Conservation (phyloP, 1,140 invertebrate species). For the Lucilia cuprina region DNA sequence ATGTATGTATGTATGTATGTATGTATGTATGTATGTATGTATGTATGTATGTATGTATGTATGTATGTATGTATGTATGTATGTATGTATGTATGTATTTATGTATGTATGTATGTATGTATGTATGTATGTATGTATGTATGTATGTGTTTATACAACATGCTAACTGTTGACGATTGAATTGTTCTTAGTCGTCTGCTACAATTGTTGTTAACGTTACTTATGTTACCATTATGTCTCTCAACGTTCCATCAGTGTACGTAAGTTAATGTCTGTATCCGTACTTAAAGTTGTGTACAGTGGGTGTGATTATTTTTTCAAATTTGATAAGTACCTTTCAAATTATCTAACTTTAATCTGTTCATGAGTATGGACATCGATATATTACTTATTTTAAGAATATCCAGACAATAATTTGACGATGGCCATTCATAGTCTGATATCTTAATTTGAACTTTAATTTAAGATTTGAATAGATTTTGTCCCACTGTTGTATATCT, state of each 20-base stretch:
- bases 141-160: neutral
- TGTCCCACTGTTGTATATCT: too few relatives aligned
- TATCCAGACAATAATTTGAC: too few relatives aligned
- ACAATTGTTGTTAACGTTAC: constrained; percentile 33
- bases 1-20: neutral
- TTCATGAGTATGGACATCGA: too few relatives aligned
- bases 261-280: neutral
- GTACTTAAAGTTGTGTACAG: neutral
- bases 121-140: neutral
- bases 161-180: constrained; percentile 21
- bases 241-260: neutral
- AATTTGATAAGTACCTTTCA: too few relatives aligned
- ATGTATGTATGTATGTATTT: neutral
- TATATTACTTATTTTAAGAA: too few relatives aligned
- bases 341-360: too few relatives aligned
- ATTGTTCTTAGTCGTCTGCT: constrained; percentile 22
- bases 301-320: too few relatives aligned
- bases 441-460: too few relatives aligned
- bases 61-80: neutral
- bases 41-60: neutral
- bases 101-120: neutral
- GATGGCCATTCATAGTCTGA: too few relatives aligned
- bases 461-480: too few relatives aligned
- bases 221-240: constrained; percentile 23
- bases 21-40: neutral